Base-by-base conservation (phyloP, 1,140 invertebrate genomes). In the Lamellibrachia luymesi region DNA sequence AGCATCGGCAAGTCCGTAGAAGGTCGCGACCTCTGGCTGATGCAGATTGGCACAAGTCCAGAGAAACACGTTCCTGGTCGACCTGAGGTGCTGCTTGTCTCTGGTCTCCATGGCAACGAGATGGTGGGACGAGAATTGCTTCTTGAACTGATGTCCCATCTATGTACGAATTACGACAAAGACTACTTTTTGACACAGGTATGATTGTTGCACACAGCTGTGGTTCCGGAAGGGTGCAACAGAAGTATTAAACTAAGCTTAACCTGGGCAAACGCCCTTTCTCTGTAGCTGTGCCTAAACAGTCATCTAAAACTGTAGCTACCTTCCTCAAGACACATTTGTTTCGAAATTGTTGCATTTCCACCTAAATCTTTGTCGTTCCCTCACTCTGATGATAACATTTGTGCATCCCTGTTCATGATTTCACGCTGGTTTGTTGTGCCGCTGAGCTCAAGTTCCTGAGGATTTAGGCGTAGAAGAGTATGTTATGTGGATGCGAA, bases 41-140 rank as follows among this genome's bases (percentile, higher is more conserved):
- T 99, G 97, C 98, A 98, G 80, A 97, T 99, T 50, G 98, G 98
- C 0, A 97, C 98, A 4, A 98, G 98, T 6, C 98, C 98, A 0
- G 98, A 98, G 95, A 98, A 98, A 95, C 98, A 80, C 25, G 25
- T 64, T 95, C 93, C 96, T 98, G 98, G 98, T 94, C 97, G 98
- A 95, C 96, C 96, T 8, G 95, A 96, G 94, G 95, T 98, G 95
- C 98, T 98, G 96, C 98, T 98, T 96, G 97, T 99, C 91, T 98
- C 97, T 22, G 98, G 98, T 96, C 98, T 99, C 97, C 98, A 99
- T 95, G 98, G 98, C 50, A 98, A 99, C 96, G 98, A 99, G 96
- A 98, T 98, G 0, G 96, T 98, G 90, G 98, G 98, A 0, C 96
- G 98, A 27, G 98, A 98, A 96, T 95, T 99, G 90, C 96, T 98